Base-by-base conservation (phyloP, 2,113 vertebrate genomes). In the Astatoreochromis straeleni region DNA sequence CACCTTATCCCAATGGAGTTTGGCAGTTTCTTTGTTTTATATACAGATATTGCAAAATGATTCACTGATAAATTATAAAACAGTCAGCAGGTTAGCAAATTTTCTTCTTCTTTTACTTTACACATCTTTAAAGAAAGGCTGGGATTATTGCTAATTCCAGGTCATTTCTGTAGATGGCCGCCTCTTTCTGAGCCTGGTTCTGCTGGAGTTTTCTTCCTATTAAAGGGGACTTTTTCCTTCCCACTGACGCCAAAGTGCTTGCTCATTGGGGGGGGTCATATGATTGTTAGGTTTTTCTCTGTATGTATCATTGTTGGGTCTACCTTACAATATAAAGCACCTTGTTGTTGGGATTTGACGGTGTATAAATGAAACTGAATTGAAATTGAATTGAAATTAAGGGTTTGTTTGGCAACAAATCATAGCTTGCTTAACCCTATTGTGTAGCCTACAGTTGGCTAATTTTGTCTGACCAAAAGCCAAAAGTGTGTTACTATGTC, bases 381-480 rank as follows among this genome's bases (percentile, higher is more conserved):
- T 57, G 11, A 55, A 55, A 55, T 13, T 24, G 21, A 55, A 55
- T 24, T 26, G 54, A 57, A 57, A 57, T 70, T 2, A 70, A 40
- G 19, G n/a, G 11, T 40, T 40, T 24, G 19, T 68, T 40, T 40
- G 63, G 35, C 11, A 38, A 40, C 38, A 73, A 10, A 26, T 45
- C n/a, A 13, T 14, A 24, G 12, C 2, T 16, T 70, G n/a, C 0
- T 16, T 42, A 70, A 24, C 7, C 3, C 1, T 5, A 0, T 21
- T 54, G 19, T 54, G 78, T 10, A 42, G 33, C 24, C 60, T 40
- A 40, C n/a, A 83, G 10, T 10, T 24, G 6, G 21, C 21, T 57
- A 4, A 38, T 73, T 73, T 26, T 45, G 13, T 26, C 68, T 54
- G 21, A 83, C 9, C 8, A 57, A 78, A 35, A 21, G 47, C 0